These are phyloP conservation scores for Tetraneura akinire DNA, from an alignment of 1,140 invertebrate species.

Conservation along the genomic window DNA sequence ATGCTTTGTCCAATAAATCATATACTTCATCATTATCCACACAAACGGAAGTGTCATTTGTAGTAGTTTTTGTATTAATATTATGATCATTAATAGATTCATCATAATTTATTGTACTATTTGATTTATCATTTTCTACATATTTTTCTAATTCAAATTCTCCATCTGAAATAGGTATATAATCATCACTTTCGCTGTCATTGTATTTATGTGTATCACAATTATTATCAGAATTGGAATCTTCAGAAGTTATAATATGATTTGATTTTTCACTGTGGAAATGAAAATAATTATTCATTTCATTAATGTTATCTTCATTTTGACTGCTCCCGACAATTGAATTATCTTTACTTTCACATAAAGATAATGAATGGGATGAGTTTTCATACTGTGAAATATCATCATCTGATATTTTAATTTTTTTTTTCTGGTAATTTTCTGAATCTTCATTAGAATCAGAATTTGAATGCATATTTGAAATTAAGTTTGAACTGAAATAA, in stretches of 20 bases:
- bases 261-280: neutral
- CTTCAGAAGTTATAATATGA: neutral
- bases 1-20: conserved; percentile 38
- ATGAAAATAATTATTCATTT: neutral
- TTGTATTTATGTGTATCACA: conserved; percentile 9
- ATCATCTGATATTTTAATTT: neutral
- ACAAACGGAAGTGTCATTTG: neutral
- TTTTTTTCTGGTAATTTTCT: neutral
- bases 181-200: conserved; percentile 37
- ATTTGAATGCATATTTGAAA: neutral
- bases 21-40: conserved; percentile 42
- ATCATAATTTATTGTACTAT: neutral
- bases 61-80: neutral
- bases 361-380: neutral
- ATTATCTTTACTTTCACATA: neutral
- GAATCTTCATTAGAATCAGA: neutral
- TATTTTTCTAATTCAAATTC: conserved; percentile 49
- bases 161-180: conserved; percentile 42
- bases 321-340: neutral
- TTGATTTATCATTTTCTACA: conserved; percentile 19
- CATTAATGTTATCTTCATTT: neutral
- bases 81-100: neutral
- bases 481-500: neutral
- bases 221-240: neutral
- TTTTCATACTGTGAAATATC: neutral